Percentiles rank a stretch among this genome's conserved stretches.
These are phyloP conservation scores for Crotophaga sulcirostris DNA, from an alignment of 2,113 vertebrate species.

Conservation along the genomic window DNA sequence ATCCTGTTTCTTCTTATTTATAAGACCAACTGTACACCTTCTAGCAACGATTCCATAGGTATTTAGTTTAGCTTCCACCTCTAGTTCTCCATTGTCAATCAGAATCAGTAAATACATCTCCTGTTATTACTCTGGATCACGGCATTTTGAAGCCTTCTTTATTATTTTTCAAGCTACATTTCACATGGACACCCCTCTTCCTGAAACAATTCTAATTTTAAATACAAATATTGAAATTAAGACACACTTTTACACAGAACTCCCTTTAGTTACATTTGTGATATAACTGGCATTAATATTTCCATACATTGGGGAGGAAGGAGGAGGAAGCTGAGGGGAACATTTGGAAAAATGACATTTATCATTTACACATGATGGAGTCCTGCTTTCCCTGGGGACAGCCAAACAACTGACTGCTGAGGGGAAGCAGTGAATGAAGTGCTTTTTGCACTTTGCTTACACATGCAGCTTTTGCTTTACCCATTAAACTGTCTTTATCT, in stretches of 20 bases:
- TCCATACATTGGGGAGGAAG: no score
- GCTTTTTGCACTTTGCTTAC: no score
- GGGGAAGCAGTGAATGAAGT: no score
- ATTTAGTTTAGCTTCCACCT: background rate
- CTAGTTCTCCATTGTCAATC: background rate
- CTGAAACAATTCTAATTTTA: background rate
- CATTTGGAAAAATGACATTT: no score
- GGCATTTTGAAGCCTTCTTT: background rate
- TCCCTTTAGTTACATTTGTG: background rate
- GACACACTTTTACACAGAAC: background rate
- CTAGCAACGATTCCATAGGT: background rate
- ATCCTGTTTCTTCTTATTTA: background rate
- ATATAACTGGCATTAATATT: background rate
- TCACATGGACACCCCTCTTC: background rate
- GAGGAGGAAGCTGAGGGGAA: no score
- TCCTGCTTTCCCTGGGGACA: no score
- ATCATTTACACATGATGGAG: no score
- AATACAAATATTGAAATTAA: background rate
- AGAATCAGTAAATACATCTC: background rate
- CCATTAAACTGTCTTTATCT: no score
- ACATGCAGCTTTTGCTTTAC: no score
- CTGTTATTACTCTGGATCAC: background rate
- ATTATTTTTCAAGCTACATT: background rate
- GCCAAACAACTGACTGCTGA: no score
- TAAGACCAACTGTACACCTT: background rate